phyloP scores from a whole-genome alignment of 2,888 invertebrate genomes.

The Tryphoninae sp. region DNA sequence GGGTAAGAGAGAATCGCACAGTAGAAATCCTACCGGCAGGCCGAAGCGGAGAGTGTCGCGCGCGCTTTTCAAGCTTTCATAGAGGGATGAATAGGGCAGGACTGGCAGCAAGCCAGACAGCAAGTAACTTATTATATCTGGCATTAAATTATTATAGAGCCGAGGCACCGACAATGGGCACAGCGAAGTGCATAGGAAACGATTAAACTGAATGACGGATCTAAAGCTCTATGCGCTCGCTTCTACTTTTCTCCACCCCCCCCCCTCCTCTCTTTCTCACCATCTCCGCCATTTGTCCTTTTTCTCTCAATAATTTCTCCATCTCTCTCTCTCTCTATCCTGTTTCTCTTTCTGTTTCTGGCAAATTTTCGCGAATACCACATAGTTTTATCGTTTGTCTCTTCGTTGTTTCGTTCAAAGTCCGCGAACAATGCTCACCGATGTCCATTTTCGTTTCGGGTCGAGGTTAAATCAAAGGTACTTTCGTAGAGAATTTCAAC shows the following conservation, averaged over 20 bases:
- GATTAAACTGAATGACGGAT: conserved; percentile 80
- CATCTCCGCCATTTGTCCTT: neutral
- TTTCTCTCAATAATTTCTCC: neutral
- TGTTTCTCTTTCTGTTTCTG: conserved; percentile 7
- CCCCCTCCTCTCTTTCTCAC: conserved; percentile 17
- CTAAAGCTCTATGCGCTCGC: conserved; percentile 64
- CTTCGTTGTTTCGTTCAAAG: conserved; percentile 1
- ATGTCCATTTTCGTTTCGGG: neutral
- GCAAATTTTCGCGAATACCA: conserved; percentile 15
- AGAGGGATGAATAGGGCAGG: conserved; percentile 79
- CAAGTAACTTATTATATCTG: conserved; percentile 81
- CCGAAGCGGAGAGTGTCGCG: conserved; percentile 41
- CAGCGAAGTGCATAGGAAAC: conserved; percentile 80
- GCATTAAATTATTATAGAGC: conserved; percentile 81
- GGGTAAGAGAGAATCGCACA: neutral
- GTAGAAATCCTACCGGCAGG: conserved; percentile 25
- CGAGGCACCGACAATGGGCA: conserved; percentile 78
- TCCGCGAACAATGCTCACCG: neutral
- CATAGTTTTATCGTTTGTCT: neutral
- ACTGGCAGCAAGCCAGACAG: conserved; percentile 80
- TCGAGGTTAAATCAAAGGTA: neutral
- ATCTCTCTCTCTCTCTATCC: conserved; percentile 7
- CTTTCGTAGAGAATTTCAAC: neutral
- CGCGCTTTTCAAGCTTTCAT: conserved; percentile 78
- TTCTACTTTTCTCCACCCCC: conserved; percentile 33